phyloP scores from a whole-genome alignment of 1,140 invertebrate species.

The Macrobrachium nipponense region DNA sequence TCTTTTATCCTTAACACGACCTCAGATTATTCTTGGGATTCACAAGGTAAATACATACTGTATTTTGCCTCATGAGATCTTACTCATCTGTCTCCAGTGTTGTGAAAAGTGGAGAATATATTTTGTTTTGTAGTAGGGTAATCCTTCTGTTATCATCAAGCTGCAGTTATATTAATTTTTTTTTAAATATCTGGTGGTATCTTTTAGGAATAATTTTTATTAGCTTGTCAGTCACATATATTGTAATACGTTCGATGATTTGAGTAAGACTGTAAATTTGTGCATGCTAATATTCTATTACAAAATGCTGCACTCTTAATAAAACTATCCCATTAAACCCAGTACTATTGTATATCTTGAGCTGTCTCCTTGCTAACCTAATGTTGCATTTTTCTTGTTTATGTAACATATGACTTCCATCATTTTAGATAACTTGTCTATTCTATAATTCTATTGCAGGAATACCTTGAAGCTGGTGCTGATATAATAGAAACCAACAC shows the following conservation, averaged over 20 bases:
- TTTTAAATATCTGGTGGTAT: too few species aligned
- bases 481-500: constrained; percentile 78
- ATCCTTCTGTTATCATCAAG: too few species aligned
- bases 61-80: not conserved
- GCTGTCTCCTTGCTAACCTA: not conserved
- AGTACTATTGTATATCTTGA: too few species aligned
- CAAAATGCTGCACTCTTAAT: too few species aligned
- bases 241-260: too few species aligned
- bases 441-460: constrained; percentile 66
- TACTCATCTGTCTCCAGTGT: not conserved
- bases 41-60: constrained; percentile 53
- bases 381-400: not conserved
- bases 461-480: constrained; percentile 74
- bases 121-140: not conserved
- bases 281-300: too few species aligned
- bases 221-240: too few species aligned
- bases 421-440: not conserved
- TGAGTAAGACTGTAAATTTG: too few species aligned
- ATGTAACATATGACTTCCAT: not conserved
- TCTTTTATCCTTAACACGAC: constrained; percentile 71
- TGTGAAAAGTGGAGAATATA: not conserved
- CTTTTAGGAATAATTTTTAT: too few species aligned
- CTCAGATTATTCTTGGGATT: constrained; percentile 61
- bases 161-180: too few species aligned
- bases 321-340: too few species aligned